Evolutionary conservation across 2,888 invertebrate species (phyloP).

Genomic region (Morinoia aosen): DNA sequence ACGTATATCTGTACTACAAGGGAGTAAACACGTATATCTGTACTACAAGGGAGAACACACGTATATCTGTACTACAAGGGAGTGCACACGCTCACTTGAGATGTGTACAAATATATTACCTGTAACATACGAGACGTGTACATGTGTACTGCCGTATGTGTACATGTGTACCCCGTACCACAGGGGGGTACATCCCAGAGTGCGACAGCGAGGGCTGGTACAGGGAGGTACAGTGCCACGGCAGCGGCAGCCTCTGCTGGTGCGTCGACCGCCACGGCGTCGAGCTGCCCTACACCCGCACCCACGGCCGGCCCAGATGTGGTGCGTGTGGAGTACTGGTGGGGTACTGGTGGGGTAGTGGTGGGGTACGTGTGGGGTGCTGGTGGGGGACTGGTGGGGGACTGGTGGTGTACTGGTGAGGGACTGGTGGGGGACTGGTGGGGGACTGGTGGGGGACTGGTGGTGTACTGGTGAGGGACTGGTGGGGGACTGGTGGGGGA

Average conservation of each 20-base stretch:
- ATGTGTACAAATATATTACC: too few relatives aligned
- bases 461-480: conserved; percentile 71
- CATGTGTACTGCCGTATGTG: too few relatives aligned
- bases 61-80: too few relatives aligned
- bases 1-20: too few relatives aligned
- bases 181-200: conserved; percentile 83
- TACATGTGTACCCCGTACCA: neutral
- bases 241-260: conserved; percentile 89
- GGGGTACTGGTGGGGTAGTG: neutral
- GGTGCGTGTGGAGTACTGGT: conserved; percentile 75
- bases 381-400: neutral
- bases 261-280: conserved; percentile 93
- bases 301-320: conserved; percentile 84
- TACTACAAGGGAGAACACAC: too few relatives aligned
- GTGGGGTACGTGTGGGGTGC: neutral
- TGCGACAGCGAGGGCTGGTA: conserved; percentile 91
- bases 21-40: too few relatives aligned
- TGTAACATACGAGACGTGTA: too few relatives aligned
- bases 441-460: too few relatives aligned
- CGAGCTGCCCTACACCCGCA: conserved; percentile 87
- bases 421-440: too few relatives aligned
- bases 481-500: conserved; percentile 95
- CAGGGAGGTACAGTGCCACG: conserved; percentile 88
- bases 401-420: too few relatives aligned
- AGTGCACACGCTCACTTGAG: too few relatives aligned